Conservation (phyloP, 2,797 vertebrate genomes). For the Furcifer pardalis region DNA sequence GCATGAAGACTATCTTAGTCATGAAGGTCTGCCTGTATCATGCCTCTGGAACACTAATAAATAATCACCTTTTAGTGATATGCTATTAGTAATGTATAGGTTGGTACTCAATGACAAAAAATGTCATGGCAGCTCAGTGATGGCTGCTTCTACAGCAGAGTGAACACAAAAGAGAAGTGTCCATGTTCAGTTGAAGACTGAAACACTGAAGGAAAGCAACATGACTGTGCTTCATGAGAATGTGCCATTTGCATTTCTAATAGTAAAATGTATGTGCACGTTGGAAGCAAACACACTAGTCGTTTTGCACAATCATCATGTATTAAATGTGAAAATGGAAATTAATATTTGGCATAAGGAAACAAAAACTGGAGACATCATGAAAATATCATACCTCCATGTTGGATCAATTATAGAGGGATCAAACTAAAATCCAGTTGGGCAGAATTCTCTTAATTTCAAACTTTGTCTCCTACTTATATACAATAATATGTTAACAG, state of each 20-base stretch:
- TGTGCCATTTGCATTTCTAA: neutral
- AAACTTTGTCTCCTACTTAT: neutral
- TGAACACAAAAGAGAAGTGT: neutral
- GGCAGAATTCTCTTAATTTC: neutral
- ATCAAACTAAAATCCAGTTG: neutral
- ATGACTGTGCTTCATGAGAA: neutral
- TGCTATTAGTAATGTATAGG: too few species aligned
- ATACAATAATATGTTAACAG: neutral
- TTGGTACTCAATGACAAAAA: too few species aligned
- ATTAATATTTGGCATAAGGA: neutral
- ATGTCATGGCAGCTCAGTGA: neutral
- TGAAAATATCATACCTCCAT: neutral
- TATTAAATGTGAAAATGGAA: neutral
- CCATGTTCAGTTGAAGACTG: neutral
- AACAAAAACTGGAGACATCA: neutral
- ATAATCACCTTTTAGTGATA: too few species aligned
- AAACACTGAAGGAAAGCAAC: neutral
- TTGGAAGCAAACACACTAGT: neutral
- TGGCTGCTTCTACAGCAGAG: neutral
- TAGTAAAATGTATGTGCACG: neutral
- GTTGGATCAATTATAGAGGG: too few species aligned
- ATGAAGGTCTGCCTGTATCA: too few species aligned
- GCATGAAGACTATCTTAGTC: too few species aligned
- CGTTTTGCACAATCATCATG: neutral
- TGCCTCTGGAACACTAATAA: too few species aligned